These are phyloP conservation scores for Pheosia tremula DNA, from an alignment of 2,888 invertebrate species.

Conservation along the genomic window DNA sequence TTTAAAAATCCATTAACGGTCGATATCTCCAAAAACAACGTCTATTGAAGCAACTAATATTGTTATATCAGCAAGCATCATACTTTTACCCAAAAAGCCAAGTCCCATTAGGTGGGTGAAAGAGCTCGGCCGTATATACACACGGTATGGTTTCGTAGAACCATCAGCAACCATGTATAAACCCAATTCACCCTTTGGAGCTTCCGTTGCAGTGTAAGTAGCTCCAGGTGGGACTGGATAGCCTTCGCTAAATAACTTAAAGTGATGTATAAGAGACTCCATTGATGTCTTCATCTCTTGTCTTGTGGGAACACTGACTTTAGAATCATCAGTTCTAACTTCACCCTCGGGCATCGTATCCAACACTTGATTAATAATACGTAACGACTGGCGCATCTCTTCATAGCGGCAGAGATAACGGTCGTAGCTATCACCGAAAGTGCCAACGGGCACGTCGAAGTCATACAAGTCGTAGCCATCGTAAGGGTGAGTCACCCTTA, in stretches of 20 bases:
- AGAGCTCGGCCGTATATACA: constrained; percentile 84
- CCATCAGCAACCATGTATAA: constrained; percentile 95
- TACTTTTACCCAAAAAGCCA: constrained; percentile 84
- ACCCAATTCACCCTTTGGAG: constrained; percentile 95
- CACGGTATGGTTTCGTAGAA: constrained; percentile 89
- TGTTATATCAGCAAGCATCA: constrained; percentile 91
- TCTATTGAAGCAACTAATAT: constrained; percentile 89
- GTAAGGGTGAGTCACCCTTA: constrained; percentile 92
- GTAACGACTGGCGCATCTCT: constrained; percentile 91
- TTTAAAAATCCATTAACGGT: constrained; percentile 68
- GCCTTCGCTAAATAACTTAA: constrained; percentile 93
- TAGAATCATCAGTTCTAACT: constrained; percentile 91
- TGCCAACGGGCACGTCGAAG: constrained; percentile 93
- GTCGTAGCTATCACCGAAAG: constrained; percentile 94
- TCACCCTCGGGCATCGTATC: constrained; percentile 93
- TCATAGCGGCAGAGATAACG: constrained; percentile 87
- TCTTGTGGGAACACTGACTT: constrained; percentile 89
- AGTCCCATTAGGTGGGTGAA: constrained; percentile 87
- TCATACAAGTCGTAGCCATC: constrained; percentile 93
- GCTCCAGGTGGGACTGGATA: constrained; percentile 93
- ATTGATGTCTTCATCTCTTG: constrained; percentile 94
- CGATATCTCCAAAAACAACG: constrained; percentile 86
- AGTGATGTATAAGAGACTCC: constrained; percentile 96
- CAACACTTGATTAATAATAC: constrained; percentile 92
- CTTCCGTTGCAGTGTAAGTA: constrained; percentile 92